Base-by-base conservation (phyloP, 2,888 invertebrate species). In the Heteromyza rotundicornis region DNA sequence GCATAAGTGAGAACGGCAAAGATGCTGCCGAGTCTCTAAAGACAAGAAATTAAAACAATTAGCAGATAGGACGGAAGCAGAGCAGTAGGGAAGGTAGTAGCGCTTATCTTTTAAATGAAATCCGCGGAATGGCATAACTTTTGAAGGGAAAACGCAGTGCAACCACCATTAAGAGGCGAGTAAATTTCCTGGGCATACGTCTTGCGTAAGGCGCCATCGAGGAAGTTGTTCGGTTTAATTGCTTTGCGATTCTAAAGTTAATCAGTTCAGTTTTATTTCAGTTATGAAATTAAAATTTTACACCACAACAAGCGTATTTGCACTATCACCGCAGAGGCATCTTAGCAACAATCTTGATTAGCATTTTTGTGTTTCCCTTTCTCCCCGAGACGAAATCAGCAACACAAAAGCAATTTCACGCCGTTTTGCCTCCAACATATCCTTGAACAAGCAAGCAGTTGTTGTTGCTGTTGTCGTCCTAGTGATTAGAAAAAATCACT, bases 341-440 rank as follows among this genome's bases (percentile, higher is more conserved):
- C 40, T 12, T n/a, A 36, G n/a, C n/a, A 22, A 40, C 49, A 32
- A 61, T 60, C 59, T 59, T 59, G 64, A 64, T 61, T 59, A 61
- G 59, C 61, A 53, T 59, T 59, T 61, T 61, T 27, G 12, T 24
- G 14, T 20, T 16, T 24, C 23, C 52, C 52, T 40, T n/a, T n/a
- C 10, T 40, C 40, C 14, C 40, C 20, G 17, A 17, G 75, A 74
- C 70, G 76, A 74, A 76, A 74, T 74, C 76, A 76, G 71, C 50
- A 51, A 19, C 23, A 70, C 73, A 74, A 75, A 74, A 70, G 72
- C 77, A 79, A 79, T 79, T 79, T 79, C 79, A 79, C 77, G 79
- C 79, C 79, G 75, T 78, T 79, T 77, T 70, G 74, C 69, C 32
- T 64, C 61, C 64, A 64, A 64, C 68, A 61, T 59, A 47, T 19